Conservation (phyloP, 2,797 vertebrate species). For the Peromyscus aztecus region DNA sequence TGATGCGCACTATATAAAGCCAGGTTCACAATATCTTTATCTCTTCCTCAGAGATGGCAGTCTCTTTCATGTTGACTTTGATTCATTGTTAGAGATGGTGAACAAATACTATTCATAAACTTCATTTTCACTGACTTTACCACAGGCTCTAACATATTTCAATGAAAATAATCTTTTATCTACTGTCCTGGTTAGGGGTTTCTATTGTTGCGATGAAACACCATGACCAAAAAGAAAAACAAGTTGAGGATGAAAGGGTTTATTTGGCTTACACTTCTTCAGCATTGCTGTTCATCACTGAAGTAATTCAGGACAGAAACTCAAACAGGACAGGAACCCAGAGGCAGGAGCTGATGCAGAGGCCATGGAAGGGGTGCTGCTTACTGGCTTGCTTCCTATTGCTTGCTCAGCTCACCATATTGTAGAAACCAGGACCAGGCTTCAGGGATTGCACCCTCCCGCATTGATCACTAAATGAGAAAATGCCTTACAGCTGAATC, state of each 20-base stretch:
- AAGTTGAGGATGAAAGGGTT: neutral
- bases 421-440: neutral
- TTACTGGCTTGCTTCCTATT: neutral
- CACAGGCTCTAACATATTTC: neutral
- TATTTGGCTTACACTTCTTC: neutral
- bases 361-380: neutral
- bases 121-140: neutral
- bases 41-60: neutral
- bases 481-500: neutral
- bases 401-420: neutral
- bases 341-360: neutral
- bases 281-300: neutral
- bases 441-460: fast-evolving
- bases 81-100: neutral
- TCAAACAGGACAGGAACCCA: neutral
- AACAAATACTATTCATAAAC: neutral
- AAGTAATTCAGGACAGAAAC: neutral
- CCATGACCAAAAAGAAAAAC: neutral
- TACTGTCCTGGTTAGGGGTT: neutral
- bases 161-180: neutral
- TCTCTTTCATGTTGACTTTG: neutral
- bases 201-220: neutral
- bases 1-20: neutral
- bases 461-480: neutral
- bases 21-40: too few relatives aligned